phyloP scores from a whole-genome alignment of 1,140 invertebrate species.

The Onthophagus taurus region DNA sequence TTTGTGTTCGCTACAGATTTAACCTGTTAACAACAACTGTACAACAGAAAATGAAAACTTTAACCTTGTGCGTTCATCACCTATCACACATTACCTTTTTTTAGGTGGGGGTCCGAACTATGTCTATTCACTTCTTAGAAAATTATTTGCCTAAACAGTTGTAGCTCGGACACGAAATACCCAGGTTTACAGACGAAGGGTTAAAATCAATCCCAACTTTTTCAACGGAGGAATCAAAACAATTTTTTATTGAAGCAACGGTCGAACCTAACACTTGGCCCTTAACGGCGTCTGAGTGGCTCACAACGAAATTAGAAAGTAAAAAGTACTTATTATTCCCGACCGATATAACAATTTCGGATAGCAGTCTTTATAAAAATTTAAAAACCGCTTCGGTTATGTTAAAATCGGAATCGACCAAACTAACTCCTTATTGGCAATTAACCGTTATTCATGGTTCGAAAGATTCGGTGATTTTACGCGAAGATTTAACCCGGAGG shows the following conservation, averaged over 20 bases:
- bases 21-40: too few relatives aligned
- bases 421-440: conserved; percentile 3
- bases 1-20: too few relatives aligned
- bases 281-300: conserved; percentile 26
- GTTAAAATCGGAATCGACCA: not conserved
- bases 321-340: conserved; percentile 1
- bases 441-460: conserved; percentile 6
- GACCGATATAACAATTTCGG: not conserved
- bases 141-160: too few relatives aligned
- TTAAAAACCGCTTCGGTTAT: not conserved
- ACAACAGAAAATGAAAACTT: too few relatives aligned
- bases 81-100: too few relatives aligned
- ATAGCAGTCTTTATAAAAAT: not conserved
- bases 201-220: not conserved
- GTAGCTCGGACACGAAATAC: too few relatives aligned
- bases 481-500: conserved; percentile 4
- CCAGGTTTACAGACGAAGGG: not conserved
- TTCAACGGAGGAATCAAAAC: not conserved
- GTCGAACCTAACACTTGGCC: conserved; percentile 31
- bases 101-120: too few relatives aligned
- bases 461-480: not conserved
- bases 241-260: conserved; percentile 23
- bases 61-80: too few relatives aligned
- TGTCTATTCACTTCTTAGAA: too few relatives aligned
- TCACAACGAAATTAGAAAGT: not conserved